Conservation (phyloP, 2,888 invertebrate genomes). For the Callosobruchus maculatus region DNA sequence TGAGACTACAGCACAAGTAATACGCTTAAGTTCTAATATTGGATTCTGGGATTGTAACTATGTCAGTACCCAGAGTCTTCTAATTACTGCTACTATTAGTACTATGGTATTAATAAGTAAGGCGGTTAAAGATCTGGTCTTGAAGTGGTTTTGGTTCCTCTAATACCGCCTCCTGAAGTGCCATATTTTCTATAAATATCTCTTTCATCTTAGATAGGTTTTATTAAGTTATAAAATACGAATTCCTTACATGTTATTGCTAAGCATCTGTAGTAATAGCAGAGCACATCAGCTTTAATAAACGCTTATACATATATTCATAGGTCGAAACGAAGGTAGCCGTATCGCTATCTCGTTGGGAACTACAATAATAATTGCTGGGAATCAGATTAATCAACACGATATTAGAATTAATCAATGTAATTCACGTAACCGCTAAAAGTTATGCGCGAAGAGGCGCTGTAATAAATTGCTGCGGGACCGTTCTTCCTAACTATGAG, state of each 20-base stretch:
- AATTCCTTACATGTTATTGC: neutral
- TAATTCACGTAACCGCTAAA: slow-evolving; percentile 7
- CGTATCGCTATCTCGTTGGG: neutral
- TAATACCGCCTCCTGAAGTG: no score
- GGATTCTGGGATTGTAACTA: no score
- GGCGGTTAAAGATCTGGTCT: no score
- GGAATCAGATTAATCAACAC: slow-evolving; percentile 10
- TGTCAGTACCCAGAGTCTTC: no score
- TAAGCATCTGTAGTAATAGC: neutral
- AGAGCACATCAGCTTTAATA: neutral
- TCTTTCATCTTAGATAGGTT: no score
- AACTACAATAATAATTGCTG: slow-evolving; percentile 9
- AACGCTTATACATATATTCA: neutral
- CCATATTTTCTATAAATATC: no score
- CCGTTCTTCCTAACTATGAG: neutral
- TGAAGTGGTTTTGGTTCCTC: no score
- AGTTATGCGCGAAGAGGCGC: slow-evolving; percentile 2
- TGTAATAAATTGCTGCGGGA: slow-evolving; percentile 4
- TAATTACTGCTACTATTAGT: no score
- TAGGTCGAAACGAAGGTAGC: neutral
- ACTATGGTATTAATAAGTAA: no score
- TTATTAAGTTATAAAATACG: no score
- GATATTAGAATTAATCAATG: slow-evolving; percentile 8
- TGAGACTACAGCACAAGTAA: no score
- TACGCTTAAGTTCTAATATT: no score